phyloP scores from a whole-genome alignment of 2,888 invertebrate species.

The Carterocephalus palaemon region DNA sequence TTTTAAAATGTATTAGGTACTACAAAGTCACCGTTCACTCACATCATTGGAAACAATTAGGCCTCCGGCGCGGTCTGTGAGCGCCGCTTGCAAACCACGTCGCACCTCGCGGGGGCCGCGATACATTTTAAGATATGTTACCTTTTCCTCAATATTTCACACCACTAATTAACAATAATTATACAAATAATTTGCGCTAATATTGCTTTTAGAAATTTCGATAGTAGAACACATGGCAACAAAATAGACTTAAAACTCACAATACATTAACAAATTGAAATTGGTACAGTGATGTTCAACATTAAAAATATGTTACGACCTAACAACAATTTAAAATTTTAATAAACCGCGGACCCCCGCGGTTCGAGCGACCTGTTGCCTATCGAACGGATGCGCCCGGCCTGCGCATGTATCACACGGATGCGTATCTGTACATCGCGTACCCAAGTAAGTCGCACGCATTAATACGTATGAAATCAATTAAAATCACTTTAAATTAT shows the following conservation, averaged over 20 bases:
- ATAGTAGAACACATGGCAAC: conserved; percentile 15
- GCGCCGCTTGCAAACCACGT: conserved; percentile 5
- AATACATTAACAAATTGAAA: conserved; percentile 2
- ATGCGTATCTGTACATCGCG: no score
- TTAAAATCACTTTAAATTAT: no score
- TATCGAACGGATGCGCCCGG: neutral
- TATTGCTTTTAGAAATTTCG: conserved; percentile 14
- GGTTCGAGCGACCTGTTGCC: conserved; percentile 1
- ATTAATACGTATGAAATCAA: no score
- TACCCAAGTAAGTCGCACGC: no score
- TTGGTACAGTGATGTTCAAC: neutral
- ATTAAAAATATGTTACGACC: conserved; percentile 5
- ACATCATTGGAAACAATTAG: neutral
- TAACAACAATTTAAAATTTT: neutral
- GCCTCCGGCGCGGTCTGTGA: conserved; percentile 1
- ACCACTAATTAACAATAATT: conserved; percentile 18
- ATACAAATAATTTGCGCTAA: conserved; percentile 22
- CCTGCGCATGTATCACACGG: neutral
- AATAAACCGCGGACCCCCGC: conserved; percentile 16
- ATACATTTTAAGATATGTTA: conserved; percentile 17
- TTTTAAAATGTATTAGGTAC: conserved; percentile 14
- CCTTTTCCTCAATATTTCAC: conserved; percentile 9
- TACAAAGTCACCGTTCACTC: conserved; percentile 4
- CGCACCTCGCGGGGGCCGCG: conserved; percentile 5
- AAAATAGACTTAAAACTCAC: conserved; percentile 9